Conservation (phyloP, 2,888 invertebrate genomes). For the Apoderus coryli region DNA sequence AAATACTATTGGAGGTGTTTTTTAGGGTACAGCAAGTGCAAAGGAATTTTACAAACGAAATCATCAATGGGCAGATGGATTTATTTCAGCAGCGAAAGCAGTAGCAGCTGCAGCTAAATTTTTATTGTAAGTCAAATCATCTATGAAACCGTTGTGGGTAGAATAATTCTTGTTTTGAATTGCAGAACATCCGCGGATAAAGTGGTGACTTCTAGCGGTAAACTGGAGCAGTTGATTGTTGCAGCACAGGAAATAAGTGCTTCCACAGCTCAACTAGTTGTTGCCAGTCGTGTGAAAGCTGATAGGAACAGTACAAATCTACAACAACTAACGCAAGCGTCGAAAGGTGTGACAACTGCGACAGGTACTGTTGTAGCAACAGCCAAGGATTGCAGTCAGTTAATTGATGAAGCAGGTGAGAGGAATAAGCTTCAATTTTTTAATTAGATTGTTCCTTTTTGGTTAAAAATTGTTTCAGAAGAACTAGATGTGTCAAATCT, state of each 20-base stretch:
- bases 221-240: constrained; percentile 85
- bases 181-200: constrained; percentile 81
- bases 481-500: constrained; percentile 81
- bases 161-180: constrained; percentile 8
- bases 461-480: constrained; percentile 47
- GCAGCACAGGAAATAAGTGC: constrained; percentile 95
- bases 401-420: constrained; percentile 67
- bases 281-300: constrained; percentile 92
- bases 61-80: constrained; percentile 97
- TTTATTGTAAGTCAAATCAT: constrained; percentile 80
- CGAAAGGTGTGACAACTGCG: constrained; percentile 77
- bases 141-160: background rate
- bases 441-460: no score
- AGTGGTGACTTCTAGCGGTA: constrained; percentile 70
- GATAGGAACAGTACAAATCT: constrained; percentile 68
- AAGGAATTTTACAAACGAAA: constrained; percentile 97
- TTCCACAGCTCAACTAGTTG: constrained; percentile 92
- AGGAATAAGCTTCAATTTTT: no score
- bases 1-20: no score
- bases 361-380: constrained; percentile 66
- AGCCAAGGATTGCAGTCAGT: constrained; percentile 75
- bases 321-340: constrained; percentile 68
- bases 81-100: constrained; percentile 94
- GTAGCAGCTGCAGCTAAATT: constrained; percentile 93
- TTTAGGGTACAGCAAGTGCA: constrained; percentile 59